Evolutionary conservation across 2,113 vertebrate species (phyloP), one percentile per base, ranked within the genome.

Genomic region (Vireo altiloquus): DNA sequence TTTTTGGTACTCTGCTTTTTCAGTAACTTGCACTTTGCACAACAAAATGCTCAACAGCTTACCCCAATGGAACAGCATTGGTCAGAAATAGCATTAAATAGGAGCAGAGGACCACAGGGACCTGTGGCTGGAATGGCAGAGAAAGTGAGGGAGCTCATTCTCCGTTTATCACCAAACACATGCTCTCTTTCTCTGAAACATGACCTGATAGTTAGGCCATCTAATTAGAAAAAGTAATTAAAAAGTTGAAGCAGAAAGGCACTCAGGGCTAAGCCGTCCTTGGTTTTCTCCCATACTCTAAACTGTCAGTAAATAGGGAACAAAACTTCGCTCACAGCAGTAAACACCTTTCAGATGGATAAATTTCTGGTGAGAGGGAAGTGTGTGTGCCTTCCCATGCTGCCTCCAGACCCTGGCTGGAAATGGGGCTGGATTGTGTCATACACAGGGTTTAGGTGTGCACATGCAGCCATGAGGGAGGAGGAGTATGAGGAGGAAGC

Each of bases 371-470:
- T 54, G 61, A 59, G 40, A 49, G 17, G n/a, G 35, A 61, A 52
- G 7, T 0, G 6, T 8, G 6, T 74, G 7, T 0, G 1, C 23
- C 24, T 59, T 2, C 8, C 28, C 5, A 11, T 17, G 40, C 44
- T 75, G 63, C 47, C 63, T 53, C 27, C 54, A 50, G 13, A 16
- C 10, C 49, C n/a, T 2, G 2, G n/a, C 20, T 54, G 37, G 75
- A 87, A 23, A 4, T 1, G 1, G 46, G 39, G 33, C 80, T 81
- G 44, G 0, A 0, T 2, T 40, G 15, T 49, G 47, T 53, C 25
- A 8, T 18, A n/a, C 12, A 16, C 5, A 28, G 19, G 0, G 0
- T 7, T 15, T 1, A 3, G 54, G 27, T 3, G 2, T 37, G 10
- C 3, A 2, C 0, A 0, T 25, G 27, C 46, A 56, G 64, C 37